Conservation (phyloP, 2,797 vertebrate species). For the Scolopax bukidnonensis region DNA sequence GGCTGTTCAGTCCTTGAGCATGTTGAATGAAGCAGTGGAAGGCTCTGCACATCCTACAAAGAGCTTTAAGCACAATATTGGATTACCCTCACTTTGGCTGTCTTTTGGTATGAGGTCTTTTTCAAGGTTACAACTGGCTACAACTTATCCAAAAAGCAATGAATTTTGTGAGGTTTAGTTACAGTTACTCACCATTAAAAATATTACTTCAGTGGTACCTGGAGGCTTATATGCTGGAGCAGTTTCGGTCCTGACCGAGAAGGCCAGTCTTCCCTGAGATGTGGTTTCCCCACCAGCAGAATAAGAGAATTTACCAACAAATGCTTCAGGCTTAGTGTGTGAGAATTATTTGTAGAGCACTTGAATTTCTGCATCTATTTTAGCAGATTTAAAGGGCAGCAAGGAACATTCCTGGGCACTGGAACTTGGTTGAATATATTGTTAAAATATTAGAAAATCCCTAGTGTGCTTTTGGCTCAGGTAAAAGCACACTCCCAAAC, state of each 20-base stretch:
- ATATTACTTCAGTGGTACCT: background rate
- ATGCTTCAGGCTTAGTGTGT: background rate
- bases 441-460: background rate
- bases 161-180: background rate
- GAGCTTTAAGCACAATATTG: background rate
- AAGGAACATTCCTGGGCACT: background rate
- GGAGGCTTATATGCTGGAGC: background rate
- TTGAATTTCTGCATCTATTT: background rate
- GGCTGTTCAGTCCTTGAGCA: background rate
- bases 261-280: background rate
- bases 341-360: background rate
- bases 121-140: background rate
- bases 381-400: background rate
- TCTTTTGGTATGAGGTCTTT: background rate
- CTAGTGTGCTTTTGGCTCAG: background rate
- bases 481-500: background rate
- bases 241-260: background rate
- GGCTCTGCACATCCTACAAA: background rate
- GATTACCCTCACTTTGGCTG: rapidly evolving
- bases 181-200: background rate
- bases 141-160: background rate
- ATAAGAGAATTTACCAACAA: background rate
- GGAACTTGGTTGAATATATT: background rate
- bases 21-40: background rate
- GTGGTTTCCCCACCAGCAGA: background rate